Conservation (phyloP, 2,113 vertebrate genomes). For the Calcarius ornatus region DNA sequence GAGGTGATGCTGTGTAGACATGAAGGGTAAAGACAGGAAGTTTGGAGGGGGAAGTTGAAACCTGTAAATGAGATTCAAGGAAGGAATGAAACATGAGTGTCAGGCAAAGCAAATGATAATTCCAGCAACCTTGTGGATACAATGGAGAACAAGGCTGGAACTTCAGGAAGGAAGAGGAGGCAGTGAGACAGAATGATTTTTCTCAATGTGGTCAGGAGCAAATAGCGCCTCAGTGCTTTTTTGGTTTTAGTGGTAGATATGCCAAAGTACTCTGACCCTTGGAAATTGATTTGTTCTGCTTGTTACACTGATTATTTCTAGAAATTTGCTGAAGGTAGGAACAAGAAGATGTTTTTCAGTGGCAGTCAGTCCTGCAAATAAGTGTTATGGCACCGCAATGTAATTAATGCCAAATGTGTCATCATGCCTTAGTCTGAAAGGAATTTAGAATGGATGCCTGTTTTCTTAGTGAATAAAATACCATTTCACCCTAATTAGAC, state of each 20-base stretch:
- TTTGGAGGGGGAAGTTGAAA: background rate
- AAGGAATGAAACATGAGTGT: background rate
- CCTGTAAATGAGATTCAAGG: background rate
- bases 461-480: constrained; percentile 10
- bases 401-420: constrained; percentile 39
- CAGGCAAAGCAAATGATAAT: constrained; percentile 29
- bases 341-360: background rate
- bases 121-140: constrained; percentile 4
- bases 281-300: background rate
- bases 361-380: background rate
- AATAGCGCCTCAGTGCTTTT: background rate
- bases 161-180: constrained; percentile 57
- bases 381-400: background rate
- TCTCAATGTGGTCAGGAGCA: background rate
- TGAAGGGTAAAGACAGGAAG: background rate
- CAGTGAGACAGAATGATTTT: background rate
- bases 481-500: background rate
- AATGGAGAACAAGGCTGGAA: background rate
- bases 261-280: background rate
- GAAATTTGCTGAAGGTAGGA: background rate
- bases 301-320: background rate
- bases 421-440: constrained; percentile 18
- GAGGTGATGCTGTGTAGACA: background rate
- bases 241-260: background rate
- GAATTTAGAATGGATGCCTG: constrained; percentile 4